phyloP scores from a whole-genome alignment of 2,888 invertebrate species.

The Tenthredo mesomela region DNA sequence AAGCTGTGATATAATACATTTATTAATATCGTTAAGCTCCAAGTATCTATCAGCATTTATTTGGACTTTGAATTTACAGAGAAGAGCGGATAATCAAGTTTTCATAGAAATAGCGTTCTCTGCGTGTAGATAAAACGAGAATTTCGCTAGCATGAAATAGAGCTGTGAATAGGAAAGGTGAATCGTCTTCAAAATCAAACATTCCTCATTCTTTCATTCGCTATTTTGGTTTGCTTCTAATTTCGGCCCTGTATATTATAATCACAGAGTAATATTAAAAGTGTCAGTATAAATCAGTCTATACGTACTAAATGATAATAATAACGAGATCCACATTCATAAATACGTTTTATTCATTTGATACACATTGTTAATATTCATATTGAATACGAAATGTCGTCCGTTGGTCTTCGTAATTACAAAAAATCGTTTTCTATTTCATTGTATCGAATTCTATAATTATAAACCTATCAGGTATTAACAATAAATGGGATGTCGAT shows the following conservation, averaged over 20 bases:
- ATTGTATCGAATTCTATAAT: neutral
- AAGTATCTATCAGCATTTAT: neutral
- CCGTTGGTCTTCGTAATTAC: neutral
- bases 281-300: neutral
- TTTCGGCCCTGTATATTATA: neutral
- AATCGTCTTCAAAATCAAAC: neutral
- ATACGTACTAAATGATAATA: neutral
- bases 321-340: neutral
- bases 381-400: neutral
- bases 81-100: neutral
- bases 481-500: slow-evolving; percentile 13
- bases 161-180: neutral
- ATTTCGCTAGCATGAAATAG: neutral
- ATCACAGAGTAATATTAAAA: neutral
- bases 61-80: neutral
- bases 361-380: slow-evolving; percentile 5
- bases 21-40: neutral
- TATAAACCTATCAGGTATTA: slow-evolving; percentile 5
- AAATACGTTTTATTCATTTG: slow-evolving; percentile 33
- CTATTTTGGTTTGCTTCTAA: neutral
- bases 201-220: neutral
- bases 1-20: slow-evolving; percentile 30
- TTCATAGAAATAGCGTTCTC: neutral
- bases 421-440: neutral
- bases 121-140: neutral